phyloP scores from a whole-genome alignment of 2,888 invertebrate genomes.

The Chromoteleia sp. region DNA sequence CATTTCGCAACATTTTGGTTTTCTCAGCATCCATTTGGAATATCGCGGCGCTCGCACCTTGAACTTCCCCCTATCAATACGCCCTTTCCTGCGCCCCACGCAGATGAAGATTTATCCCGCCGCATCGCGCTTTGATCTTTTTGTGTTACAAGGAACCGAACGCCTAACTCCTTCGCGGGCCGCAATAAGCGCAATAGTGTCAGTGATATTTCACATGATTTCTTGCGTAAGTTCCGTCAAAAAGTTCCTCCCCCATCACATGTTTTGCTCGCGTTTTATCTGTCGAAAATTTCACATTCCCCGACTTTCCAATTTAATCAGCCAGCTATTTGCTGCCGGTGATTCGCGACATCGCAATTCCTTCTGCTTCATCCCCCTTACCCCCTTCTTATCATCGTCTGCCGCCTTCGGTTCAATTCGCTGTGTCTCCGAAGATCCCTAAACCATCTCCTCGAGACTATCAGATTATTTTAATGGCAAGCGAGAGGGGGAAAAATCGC shows the following conservation, averaged over 20 bases:
- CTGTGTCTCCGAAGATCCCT: constrained; percentile 3
- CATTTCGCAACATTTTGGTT: too few species aligned
- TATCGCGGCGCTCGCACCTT: constrained; percentile 17
- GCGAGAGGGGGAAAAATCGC: constrained; percentile 26
- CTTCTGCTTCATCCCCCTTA: constrained; percentile 4
- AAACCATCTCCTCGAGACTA: constrained; percentile 56
- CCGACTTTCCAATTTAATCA: constrained; percentile 45
- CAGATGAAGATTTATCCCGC: constrained; percentile 29
- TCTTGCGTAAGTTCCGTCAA: constrained; percentile 1
- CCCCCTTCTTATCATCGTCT: constrained; percentile 28
- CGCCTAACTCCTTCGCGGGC: constrained; percentile 2
- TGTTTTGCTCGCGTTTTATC: constrained; percentile 23
- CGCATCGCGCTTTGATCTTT: constrained; percentile 24
- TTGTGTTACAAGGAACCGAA: constrained; percentile 9
- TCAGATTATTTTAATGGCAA: constrained; percentile 72
- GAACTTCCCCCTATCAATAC: constrained; percentile 25
- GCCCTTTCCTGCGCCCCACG: not conserved
- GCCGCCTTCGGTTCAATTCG: constrained; percentile 24
- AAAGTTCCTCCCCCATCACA: not conserved
- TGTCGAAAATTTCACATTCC: constrained; percentile 19
- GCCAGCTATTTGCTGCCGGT: constrained; percentile 47
- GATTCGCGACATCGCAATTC: constrained; percentile 58
- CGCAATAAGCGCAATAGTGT: not conserved
- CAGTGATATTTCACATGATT: not conserved
- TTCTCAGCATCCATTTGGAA: too few species aligned